A percentile compares a stretch with the other conserved stretches of the same genome.
phyloP scores from a whole-genome alignment of 1,140 invertebrate species.

The Zaprionus africanus region DNA sequence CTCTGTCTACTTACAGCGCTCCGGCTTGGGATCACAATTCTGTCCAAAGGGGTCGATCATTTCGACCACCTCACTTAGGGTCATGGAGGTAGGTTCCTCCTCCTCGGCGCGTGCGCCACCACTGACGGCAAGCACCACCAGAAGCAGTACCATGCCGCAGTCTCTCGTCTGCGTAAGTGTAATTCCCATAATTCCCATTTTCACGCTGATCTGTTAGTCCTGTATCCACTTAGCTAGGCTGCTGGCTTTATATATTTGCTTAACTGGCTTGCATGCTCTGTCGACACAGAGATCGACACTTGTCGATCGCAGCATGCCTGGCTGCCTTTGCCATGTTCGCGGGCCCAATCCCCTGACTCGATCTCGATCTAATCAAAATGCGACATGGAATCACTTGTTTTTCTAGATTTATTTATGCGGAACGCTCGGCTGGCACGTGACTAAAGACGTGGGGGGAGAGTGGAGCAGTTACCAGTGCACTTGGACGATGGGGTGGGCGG shows the following conservation, averaged over 20 bases:
- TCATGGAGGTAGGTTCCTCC: conserved; percentile 39
- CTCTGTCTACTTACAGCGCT: conserved; percentile 36
- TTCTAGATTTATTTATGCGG: conserved; percentile 18
- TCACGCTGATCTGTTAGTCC: not conserved
- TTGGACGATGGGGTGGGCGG: not conserved
- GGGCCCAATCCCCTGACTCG: not conserved
- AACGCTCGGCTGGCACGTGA: conserved; percentile 34
- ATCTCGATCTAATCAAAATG: conserved; percentile 3
- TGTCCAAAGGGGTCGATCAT: conserved; percentile 58
- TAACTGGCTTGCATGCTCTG: not conserved
- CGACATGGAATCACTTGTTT: not conserved
- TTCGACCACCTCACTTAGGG: conserved; percentile 59
- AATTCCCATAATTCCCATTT: not conserved
- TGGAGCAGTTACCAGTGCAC: conserved; percentile 3
- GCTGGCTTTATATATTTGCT: not conserved
- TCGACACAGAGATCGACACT: not conserved
- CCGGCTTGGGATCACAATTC: conserved; percentile 54
- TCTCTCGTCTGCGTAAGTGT: not conserved
- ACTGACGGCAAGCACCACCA: conserved; percentile 30
- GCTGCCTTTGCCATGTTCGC: not conserved
- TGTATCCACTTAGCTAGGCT: not conserved
- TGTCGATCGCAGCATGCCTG: not conserved
- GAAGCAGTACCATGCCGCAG: conserved; percentile 16
- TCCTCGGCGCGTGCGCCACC: conserved; percentile 32
- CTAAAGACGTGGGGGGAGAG: conserved; percentile 16